Evolutionary conservation across 2,888 invertebrate genomes (phyloP), one percentile per base, ranked within the genome.

Genomic region (Hypolimnas misippus): DNA sequence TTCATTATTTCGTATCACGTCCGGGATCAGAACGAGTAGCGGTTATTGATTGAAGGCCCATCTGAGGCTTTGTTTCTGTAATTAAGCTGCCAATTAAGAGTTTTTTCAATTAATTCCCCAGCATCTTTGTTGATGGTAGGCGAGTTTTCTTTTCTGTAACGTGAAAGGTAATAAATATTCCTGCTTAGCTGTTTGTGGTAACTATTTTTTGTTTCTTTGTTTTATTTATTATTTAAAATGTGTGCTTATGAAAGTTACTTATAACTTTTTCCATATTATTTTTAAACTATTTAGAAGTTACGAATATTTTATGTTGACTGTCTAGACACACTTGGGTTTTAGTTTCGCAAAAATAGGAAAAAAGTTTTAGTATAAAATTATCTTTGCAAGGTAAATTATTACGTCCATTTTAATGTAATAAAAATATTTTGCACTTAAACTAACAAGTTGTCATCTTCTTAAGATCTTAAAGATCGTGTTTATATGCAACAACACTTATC

Each of bases 1-100:
- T 74, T 82, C 75, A 78, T 77, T 79, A 79, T 82, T 81, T 82
- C 82, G 63, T 65, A 75, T 82, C 84, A 82, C 83, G 83, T 84
- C 63, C 75, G 69, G 66, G 70, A 62, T 70, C 69, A 67, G 65
- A 73, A 73, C 75, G 73, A 72, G 69, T 59, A 40, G 66, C 65
- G 76, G 57, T 63, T 73, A 83, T 84, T 82, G 81, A 80, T 80
- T 79, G 76, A 72, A 72, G 69, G 73, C 66, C 65, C 70, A 40
- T 70, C 72, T 65, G 71, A 65, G 71, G 69, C 74, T 62, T 68
- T 70, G 64, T 68, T 63, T 68, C 56, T 57, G 56, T 60, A 64
- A 64, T 60, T 62, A 62, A 57, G 35, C 31, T 51, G 52, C 50
- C 51, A 56, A 57, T 62, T 62, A 51, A 44, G 42, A 33, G 31